phyloP scores from a whole-genome alignment of 2,888 invertebrate genomes.

The Celastrina argiolus region DNA sequence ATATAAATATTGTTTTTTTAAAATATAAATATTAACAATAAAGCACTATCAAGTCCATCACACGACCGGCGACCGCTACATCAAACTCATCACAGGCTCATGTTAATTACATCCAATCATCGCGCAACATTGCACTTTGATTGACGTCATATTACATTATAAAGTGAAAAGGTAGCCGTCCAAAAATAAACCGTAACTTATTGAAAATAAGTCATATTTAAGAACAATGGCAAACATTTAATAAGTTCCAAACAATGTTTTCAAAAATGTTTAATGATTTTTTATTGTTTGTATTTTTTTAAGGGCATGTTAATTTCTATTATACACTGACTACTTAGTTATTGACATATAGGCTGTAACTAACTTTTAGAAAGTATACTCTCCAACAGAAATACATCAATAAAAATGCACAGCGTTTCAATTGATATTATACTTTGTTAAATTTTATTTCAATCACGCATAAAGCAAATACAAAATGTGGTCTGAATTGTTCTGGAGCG shows the following conservation, averaged over 20 bases:
- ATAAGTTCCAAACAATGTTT: too few species aligned
- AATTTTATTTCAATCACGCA: constrained; percentile 4
- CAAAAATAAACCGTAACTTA: background rate
- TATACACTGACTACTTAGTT: too few species aligned
- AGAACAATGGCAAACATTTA: background rate
- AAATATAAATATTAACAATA: constrained; percentile 24
- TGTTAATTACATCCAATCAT: constrained; percentile 80
- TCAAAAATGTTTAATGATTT: too few species aligned
- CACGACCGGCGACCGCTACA: constrained; percentile 34
- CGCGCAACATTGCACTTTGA: constrained; percentile 73
- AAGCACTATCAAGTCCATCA: constrained; percentile 29
- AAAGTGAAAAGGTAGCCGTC: background rate
- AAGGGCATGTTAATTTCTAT: too few species aligned
- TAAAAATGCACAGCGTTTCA: background rate
- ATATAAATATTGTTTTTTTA: too few species aligned
- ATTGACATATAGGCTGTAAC: too few species aligned
- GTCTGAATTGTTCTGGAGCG: background rate
- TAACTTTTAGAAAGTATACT: too few species aligned
- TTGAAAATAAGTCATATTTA: background rate
- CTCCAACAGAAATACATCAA: background rate
- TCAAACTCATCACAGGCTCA: constrained; percentile 47
- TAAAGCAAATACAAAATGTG: constrained; percentile 7
- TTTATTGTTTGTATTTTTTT: too few species aligned
- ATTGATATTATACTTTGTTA: background rate
- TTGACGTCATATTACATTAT: constrained; percentile 29